Percentiles rank a stretch among this genome's conserved stretches.
These are phyloP conservation scores for Apostichopus leukothele DNA, from an alignment of 53 echinoderm and acorn worm genomes.

Conservation along the genomic window DNA sequence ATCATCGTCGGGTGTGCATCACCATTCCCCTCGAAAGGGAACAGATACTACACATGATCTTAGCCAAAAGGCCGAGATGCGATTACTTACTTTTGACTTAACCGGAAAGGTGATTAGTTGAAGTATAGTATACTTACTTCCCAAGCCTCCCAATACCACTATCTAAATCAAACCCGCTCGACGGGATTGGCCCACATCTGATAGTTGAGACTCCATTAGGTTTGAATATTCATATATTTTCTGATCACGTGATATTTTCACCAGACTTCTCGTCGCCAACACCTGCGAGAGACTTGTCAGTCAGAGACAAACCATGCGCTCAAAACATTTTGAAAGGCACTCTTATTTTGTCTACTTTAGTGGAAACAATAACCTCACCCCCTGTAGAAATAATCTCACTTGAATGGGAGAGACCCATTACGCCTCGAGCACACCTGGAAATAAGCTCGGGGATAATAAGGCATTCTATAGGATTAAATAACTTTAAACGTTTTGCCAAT, in stretches of 20 bases:
- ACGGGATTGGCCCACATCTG: too few species aligned
- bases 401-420: neutral
- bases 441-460: neutral
- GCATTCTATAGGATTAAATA: neutral
- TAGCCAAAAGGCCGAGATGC: too few species aligned
- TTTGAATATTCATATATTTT: neutral
- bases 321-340: neutral
- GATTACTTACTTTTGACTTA: too few species aligned
- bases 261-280: conserved; percentile 52
- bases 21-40: too few species aligned
- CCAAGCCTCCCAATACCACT: too few species aligned
- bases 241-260: neutral
- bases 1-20: too few species aligned
- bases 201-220: too few species aligned
- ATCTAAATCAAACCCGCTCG: too few species aligned
- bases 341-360: neutral
- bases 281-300: conserved; percentile 48
- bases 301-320: neutral
- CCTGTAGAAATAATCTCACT: neutral
- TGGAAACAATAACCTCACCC: conserved; percentile 24
- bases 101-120: too few species aligned
- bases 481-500: neutral
- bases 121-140: too few species aligned
- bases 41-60: too few species aligned
- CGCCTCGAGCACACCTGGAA: conserved; percentile 29